Percentiles rank a stretch among this genome's conserved stretches.
Conservation (phyloP, 2,113 vertebrate species). For the Tragelaphus strepsiceros region DNA sequence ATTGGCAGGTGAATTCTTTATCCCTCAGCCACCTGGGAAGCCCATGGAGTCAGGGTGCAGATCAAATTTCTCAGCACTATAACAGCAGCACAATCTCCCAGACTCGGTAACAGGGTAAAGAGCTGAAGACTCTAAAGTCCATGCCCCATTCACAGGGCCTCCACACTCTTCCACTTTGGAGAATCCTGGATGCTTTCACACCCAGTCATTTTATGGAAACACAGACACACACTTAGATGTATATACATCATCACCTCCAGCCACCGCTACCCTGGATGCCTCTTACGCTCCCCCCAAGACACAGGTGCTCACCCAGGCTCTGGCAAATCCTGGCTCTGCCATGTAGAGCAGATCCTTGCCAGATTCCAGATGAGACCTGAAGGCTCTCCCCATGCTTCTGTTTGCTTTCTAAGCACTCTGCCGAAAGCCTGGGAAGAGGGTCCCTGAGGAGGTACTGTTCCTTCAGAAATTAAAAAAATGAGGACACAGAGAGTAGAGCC, state of each 20-base stretch:
- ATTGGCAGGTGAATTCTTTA: not conserved
- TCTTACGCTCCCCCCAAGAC: not conserved
- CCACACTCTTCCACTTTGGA: fast-evolving
- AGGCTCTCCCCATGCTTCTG: not conserved
- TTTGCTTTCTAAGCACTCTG: not conserved
- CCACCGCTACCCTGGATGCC: not conserved
- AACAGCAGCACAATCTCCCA: not conserved
- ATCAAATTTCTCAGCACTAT: not conserved
- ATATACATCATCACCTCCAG: not conserved
- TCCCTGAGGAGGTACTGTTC: not conserved
- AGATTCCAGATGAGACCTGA: not conserved
- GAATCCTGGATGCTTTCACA: not conserved
- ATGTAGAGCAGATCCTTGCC: too few relatives aligned
- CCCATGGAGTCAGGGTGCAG: not conserved
- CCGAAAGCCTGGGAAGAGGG: too few relatives aligned
- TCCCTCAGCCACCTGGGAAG: not conserved
- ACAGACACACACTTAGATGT: too few relatives aligned
- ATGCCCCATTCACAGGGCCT: not conserved
- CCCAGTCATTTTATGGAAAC: not conserved
- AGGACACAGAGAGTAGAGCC: not conserved
- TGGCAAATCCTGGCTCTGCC: not conserved
- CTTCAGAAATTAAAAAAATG: not conserved
- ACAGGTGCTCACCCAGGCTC: not conserved
- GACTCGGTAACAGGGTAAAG: not conserved
- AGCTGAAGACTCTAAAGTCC: not conserved